phyloP scores from a whole-genome alignment of 2,113 vertebrate genomes.

The Felis chaus region DNA sequence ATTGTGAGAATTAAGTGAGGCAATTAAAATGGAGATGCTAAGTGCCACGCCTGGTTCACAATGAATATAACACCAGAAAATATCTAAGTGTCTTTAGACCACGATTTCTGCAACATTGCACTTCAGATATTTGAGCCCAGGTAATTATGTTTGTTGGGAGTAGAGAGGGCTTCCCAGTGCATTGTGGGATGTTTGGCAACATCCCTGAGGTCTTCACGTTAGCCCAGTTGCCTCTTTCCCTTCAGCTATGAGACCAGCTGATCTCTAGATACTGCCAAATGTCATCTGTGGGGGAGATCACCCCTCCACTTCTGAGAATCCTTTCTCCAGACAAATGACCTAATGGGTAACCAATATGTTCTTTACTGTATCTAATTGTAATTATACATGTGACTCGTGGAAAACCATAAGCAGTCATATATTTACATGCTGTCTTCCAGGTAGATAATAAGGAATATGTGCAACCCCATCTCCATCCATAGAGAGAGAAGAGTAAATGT shows the following conservation, averaged over 20 bases:
- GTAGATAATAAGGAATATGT: rapidly evolving
- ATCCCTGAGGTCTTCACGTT: background rate
- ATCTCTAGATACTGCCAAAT: background rate
- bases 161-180: no score
- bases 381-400: background rate
- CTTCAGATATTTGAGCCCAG: no score
- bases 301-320: background rate
- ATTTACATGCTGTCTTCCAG: background rate
- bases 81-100: rapidly evolving
- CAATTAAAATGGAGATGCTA: background rate
- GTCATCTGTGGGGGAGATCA: background rate
- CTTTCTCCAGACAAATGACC: no score
- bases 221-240: rapidly evolving
- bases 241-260: background rate
- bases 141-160: rapidly evolving
- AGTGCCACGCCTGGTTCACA: rapidly evolving
- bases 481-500: background rate
- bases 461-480: background rate
- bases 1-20: background rate
- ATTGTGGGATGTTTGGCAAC: rapidly evolving
- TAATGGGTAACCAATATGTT: background rate
- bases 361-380: background rate
- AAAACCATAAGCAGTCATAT: background rate
- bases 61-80: background rate
- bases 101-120: rapidly evolving